These are phyloP conservation scores for Apostichopus californicus DNA, from an alignment of 35 echinoderm and acorn worm genomes.

Conservation along the genomic window DNA sequence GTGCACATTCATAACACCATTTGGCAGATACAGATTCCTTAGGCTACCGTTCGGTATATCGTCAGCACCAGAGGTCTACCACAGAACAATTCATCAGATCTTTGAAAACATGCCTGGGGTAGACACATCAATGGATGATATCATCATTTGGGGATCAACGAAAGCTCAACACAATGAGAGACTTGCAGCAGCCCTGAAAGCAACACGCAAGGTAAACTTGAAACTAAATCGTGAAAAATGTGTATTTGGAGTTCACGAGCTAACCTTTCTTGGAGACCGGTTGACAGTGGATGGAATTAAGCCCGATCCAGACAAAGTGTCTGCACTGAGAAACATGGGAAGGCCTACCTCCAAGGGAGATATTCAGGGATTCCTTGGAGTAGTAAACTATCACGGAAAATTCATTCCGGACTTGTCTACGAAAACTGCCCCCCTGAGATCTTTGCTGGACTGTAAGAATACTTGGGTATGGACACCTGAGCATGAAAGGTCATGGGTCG, in stretches of 20 bases:
- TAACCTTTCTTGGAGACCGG: slow-evolving; percentile 21
- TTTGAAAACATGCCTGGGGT: slow-evolving; percentile 62
- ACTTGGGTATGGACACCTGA: slow-evolving; percentile 60
- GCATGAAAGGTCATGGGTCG: slow-evolving; percentile 49
- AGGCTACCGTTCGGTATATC: slow-evolving; percentile 50
- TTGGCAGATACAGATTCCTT: slow-evolving; percentile 53
- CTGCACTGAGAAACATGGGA: slow-evolving; percentile 36
- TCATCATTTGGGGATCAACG: slow-evolving; percentile 59
- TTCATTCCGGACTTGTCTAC: slow-evolving; percentile 71
- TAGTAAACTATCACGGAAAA: slow-evolving; percentile 69
- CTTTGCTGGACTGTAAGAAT: slow-evolving; percentile 64
- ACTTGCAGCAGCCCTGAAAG: slow-evolving; percentile 52
- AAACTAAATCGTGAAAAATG: slow-evolving; percentile 28
- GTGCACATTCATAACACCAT: slow-evolving; percentile 55
- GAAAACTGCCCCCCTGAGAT: slow-evolving; percentile 56
- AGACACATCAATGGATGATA: slow-evolving; percentile 64
- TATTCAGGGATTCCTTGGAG: slow-evolving; percentile 63
- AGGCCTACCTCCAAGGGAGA: slow-evolving; percentile 18
- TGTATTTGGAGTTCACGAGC: neutral
- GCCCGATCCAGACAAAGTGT: slow-evolving; percentile 24
- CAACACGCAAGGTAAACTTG: slow-evolving; percentile 13
- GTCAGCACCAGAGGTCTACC: slow-evolving; percentile 63
- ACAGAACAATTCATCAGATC: slow-evolving; percentile 39
- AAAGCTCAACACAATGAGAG: slow-evolving; percentile 58
- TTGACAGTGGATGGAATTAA: slow-evolving; percentile 25